Base-by-base conservation (phyloP, 2,888 invertebrate genomes). In the Frankliniella intonsa region DNA sequence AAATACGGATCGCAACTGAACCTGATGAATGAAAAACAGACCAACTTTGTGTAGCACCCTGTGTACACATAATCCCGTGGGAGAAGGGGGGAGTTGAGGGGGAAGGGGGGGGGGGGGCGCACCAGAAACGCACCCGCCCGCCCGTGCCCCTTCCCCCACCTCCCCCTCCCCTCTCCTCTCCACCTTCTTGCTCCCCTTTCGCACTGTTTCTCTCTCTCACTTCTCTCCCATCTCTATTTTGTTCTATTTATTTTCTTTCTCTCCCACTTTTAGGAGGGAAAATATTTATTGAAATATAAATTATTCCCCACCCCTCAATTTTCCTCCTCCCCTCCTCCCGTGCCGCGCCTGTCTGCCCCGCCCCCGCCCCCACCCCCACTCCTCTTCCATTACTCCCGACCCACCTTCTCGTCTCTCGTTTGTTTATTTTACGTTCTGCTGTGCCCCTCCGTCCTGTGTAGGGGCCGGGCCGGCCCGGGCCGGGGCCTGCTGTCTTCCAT, bases 231-330 rank as follows among this genome's bases (percentile, higher is more conserved):
- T 22, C 69, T 76, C 69, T 76, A 76, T 76, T 76, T 76, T 76
- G 69, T 76, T 76, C 69, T 76, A 76, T 76, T 76, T 76, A 76
- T 76, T 76, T 76, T 76, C 69, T 76, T 76, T 76, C 69, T 76
- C 69, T 76, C 69, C 38, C 69, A 76, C 69, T 76, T 76, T 76
- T 76, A 22, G 22, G 69, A 76, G 69, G 69, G 69, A 76, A 76
- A 76, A 76, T 76, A 76, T 76, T 76, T 76, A 76, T 76, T 76
- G 69, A 76, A 76, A 76, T 76, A 76, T 76, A 76, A 76, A 76
- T 76, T 76, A 76, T 76, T 76, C 69, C 69, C 69, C 69, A 5
- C 69, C 69, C 69, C 69, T 76, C 62, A 62, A 62, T 62, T 62
- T 62, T 19, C 62, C 62, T 17, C 3, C 38, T 38, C 5, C 17